These are phyloP conservation scores for Chaetorhynchus papuensis DNA, from an alignment of 2,113 vertebrate genomes.

Conservation along the genomic window DNA sequence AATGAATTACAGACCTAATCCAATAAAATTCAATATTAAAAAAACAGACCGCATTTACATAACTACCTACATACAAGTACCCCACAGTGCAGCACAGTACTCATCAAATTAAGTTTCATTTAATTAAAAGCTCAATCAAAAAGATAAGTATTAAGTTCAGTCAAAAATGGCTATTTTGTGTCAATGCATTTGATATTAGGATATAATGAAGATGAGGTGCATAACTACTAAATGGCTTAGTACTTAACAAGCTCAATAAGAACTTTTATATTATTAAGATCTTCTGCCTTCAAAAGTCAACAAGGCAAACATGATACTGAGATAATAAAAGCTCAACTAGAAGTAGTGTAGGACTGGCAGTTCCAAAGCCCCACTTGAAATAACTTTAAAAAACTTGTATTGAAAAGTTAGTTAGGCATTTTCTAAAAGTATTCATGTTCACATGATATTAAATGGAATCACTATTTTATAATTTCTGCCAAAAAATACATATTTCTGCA, in stretches of 20 bases:
- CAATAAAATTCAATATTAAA: neutral
- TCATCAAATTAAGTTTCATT: neutral
- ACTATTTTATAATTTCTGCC: neutral
- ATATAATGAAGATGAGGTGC: neutral
- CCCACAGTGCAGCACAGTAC: neutral
- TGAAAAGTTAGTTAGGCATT: neutral
- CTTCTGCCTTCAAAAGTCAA: neutral
- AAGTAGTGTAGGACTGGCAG: neutral
- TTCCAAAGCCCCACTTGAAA: neutral
- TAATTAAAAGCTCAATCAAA: slow-evolving; percentile 17
- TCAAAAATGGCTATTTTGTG: neutral
- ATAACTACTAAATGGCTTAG: neutral
- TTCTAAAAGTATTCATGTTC: neutral
- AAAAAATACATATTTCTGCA: neutral
- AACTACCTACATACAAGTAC: neutral
- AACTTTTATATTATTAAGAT: neutral
- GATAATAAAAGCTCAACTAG: neutral
- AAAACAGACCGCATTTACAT: neutral
- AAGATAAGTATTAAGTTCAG: neutral
- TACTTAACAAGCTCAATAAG: neutral
- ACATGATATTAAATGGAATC: neutral
- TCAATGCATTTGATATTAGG: neutral
- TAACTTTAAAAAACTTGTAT: neutral
- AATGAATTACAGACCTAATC: neutral
- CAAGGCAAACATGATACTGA: neutral